Conservation (phyloP, 2,113 vertebrate species). For the Seriola quinqueradiata region DNA sequence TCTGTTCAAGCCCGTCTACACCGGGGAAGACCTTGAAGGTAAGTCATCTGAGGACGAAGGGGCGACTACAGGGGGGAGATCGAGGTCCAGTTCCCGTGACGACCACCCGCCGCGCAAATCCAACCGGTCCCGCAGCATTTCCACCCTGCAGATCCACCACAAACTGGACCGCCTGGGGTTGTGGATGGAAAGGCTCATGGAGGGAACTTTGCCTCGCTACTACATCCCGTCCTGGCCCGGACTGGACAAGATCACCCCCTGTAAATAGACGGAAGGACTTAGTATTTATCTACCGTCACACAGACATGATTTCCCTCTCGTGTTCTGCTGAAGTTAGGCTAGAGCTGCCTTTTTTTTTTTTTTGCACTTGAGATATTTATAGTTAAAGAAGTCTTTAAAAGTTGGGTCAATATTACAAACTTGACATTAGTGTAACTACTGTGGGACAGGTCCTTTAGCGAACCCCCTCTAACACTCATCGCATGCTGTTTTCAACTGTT, state of each 20-base stretch:
- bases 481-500: slow-evolving; percentile 55
- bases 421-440: slow-evolving; percentile 40
- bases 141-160: slow-evolving; percentile 90
- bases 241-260: slow-evolving; percentile 87
- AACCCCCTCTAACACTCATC: slow-evolving; percentile 23
- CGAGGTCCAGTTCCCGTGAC: slow-evolving; percentile 73
- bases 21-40: slow-evolving; percentile 85
- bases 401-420: slow-evolving; percentile 19
- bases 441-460: slow-evolving; percentile 22
- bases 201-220: slow-evolving; percentile 95
- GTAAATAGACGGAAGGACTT: slow-evolving; percentile 69
- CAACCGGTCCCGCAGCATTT: slow-evolving; percentile 79
- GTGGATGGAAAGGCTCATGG: slow-evolving; percentile 97
- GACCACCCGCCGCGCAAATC: slow-evolving; percentile 76
- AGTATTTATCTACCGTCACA: slow-evolving; percentile 21
- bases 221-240: slow-evolving; percentile 94
- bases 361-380: slow-evolving; percentile 55
- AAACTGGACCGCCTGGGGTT: slow-evolving; percentile 94
- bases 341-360: slow-evolving; percentile 2
- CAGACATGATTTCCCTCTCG: slow-evolving; percentile 5
- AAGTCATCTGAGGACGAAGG: slow-evolving; percentile 80
- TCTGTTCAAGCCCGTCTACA: slow-evolving; percentile 94
- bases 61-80: slow-evolving; percentile 51
- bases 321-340: slow-evolving; percentile 20
- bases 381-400: slow-evolving; percentile 33